These are phyloP conservation scores for Rhinoptilus africanus DNA, from an alignment of 2,113 vertebrate species.

Conservation along the genomic window DNA sequence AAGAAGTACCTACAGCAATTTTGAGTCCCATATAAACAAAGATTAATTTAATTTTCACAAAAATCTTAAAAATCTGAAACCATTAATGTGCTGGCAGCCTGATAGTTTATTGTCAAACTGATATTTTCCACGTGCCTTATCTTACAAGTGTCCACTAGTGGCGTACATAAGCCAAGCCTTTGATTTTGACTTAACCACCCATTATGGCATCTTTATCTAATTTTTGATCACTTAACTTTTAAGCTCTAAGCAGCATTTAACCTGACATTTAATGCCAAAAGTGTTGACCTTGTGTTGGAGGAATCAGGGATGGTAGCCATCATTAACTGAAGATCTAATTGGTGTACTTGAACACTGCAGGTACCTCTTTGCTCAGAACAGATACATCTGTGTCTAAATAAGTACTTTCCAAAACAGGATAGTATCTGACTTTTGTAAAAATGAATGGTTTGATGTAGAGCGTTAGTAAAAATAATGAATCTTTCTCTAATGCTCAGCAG, in stretches of 20 bases:
- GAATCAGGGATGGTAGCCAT: not conserved
- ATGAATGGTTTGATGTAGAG: not conserved
- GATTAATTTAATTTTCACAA: not conserved
- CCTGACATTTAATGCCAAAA: not conserved
- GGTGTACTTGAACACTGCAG: not conserved
- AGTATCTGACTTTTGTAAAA: not conserved
- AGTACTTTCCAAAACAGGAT: not conserved
- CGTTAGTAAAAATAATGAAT: not conserved
- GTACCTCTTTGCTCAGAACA: not conserved
- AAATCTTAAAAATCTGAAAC: not conserved
- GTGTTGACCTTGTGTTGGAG: not conserved
- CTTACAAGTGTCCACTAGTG: not conserved
- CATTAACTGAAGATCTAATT: not conserved
- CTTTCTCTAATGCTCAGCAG: not conserved
- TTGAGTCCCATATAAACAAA: not conserved
- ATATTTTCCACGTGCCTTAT: not conserved
- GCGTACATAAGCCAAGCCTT: not conserved
- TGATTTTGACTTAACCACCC: not conserved
- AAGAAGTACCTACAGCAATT: slow-evolving; percentile 29
- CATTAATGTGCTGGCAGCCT: not conserved
- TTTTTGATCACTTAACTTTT: not conserved
- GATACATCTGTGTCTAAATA: not conserved
- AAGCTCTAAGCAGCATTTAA: not conserved
- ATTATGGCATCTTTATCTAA: not conserved
- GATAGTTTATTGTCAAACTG: not conserved